Conservation (phyloP, 2,888 invertebrate species). For the Trichogramma dendrolimi region DNA sequence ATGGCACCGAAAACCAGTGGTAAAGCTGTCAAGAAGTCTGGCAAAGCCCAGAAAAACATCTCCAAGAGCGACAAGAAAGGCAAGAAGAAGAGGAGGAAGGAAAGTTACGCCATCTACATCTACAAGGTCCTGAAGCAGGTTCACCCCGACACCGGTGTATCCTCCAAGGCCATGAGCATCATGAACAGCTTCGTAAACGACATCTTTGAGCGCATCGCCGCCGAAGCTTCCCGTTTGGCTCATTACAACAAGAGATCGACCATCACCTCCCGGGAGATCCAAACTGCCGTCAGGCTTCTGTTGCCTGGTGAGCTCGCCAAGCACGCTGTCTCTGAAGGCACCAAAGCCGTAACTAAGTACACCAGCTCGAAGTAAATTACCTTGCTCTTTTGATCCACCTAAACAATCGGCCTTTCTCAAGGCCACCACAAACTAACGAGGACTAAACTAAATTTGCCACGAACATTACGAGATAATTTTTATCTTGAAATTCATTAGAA, state of each 20-base stretch:
- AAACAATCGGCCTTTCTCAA: conserved; percentile 2
- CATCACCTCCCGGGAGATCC: conserved; percentile 62
- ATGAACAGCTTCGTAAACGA: conserved; percentile 58
- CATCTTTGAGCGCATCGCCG: conserved; percentile 67
- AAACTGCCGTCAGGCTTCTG: no score
- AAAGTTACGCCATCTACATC: conserved; percentile 28
- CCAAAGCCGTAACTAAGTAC: conserved; percentile 54
- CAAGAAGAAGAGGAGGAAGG: conserved; percentile 46
- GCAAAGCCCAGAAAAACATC: conserved; percentile 45
- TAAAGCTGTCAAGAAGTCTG: conserved; percentile 52
- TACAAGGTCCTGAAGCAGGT: conserved; percentile 34
- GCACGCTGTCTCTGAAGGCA: conserved; percentile 66
- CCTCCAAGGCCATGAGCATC: conserved; percentile 40
- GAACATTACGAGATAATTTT: no score
- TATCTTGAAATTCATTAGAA: no score
- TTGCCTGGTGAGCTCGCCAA: conserved; percentile 57
- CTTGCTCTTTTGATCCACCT: no score
- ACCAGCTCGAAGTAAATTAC: conserved; percentile 3
- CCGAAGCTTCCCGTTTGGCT: conserved; percentile 63
- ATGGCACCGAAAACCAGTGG: conserved; percentile 32
- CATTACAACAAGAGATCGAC: conserved; percentile 64
- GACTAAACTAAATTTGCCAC: no score
- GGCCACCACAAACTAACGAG: not conserved
- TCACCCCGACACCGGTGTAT: conserved; percentile 57
- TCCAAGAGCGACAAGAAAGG: conserved; percentile 43